Conservation (phyloP, 2,888 invertebrate species). For the Xestia sexstrigata region DNA sequence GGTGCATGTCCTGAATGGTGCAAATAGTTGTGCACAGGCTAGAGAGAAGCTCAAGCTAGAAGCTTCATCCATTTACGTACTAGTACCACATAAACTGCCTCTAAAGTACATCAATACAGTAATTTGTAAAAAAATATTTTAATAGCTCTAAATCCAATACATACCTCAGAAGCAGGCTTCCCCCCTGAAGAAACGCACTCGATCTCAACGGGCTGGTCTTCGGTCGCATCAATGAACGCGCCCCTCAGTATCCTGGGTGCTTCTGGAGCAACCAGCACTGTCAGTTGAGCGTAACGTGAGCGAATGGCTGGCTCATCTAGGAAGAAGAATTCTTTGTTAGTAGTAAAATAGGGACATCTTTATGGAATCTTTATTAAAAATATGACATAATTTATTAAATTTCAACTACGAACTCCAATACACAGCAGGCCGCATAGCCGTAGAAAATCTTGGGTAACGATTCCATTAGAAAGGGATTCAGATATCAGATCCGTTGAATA, state of each 20-base stretch:
- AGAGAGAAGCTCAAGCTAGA: not conserved
- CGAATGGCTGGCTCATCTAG: conserved; percentile 93
- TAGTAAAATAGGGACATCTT: not conserved
- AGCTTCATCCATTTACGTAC: not conserved
- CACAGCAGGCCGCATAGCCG: not conserved
- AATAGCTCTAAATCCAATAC: not conserved
- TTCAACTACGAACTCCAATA: not conserved
- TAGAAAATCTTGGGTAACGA: not conserved
- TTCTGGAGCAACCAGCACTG: conserved; percentile 97
- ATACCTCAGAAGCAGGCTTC: conserved; percentile 97
- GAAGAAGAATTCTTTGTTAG: not conserved
- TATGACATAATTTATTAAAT: too few species aligned
- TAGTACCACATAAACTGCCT: not conserved
- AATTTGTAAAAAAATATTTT: not conserved
- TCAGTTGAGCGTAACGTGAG: conserved; percentile 95
- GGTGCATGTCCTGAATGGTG: not conserved
- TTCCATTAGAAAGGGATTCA: not conserved
- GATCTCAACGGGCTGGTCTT: conserved; percentile 96
- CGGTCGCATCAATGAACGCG: conserved; percentile 95
- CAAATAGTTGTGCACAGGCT: not conserved
- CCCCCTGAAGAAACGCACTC: conserved; percentile 98
- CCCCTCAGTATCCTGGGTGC: conserved; percentile 96
- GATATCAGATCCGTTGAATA: not conserved
- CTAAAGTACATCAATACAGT: not conserved
- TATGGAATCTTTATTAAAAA: not conserved